Conservation (phyloP, 1,140 invertebrate genomes). For the Gryon sp. region DNA sequence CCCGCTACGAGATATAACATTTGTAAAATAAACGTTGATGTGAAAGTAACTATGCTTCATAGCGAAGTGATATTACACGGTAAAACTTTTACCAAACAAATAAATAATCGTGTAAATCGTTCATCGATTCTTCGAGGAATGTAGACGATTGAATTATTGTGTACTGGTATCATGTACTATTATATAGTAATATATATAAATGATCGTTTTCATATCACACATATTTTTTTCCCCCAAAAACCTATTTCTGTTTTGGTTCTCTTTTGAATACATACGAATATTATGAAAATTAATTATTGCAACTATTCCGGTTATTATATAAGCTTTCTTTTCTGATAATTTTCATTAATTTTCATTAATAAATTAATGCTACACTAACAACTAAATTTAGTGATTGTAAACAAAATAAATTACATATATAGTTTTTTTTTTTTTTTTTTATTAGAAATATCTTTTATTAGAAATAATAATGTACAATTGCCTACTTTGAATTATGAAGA, state of each 20-base stretch:
- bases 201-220: too few relatives aligned
- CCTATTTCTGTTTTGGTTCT: too few relatives aligned
- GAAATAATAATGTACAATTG: slow-evolving; percentile 78
- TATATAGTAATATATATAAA: slow-evolving; percentile 43
- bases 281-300: too few relatives aligned
- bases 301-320: too few relatives aligned
- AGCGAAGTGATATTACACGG: slow-evolving; percentile 25
- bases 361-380: too few relatives aligned
- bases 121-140: slow-evolving; percentile 28
- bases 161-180: slow-evolving; percentile 33
- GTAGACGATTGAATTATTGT: slow-evolving; percentile 28
- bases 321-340: too few relatives aligned
- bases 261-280: too few relatives aligned
- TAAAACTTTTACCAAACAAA: slow-evolving; percentile 16
- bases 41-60: slow-evolving; percentile 37
- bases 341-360: too few relatives aligned
- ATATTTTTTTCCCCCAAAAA: too few relatives aligned
- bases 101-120: slow-evolving; percentile 12
- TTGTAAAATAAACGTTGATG: slow-evolving; percentile 10
- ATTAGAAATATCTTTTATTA: slow-evolving; percentile 77
- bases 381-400: too few relatives aligned
- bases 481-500: slow-evolving; percentile 73
- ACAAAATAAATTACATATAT: background rate
- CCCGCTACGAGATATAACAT: slow-evolving; percentile 15
- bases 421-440: too few relatives aligned